These are phyloP conservation scores for Enhydra lutris DNA, from an alignment of 2,113 vertebrate species.

Conservation along the genomic window DNA sequence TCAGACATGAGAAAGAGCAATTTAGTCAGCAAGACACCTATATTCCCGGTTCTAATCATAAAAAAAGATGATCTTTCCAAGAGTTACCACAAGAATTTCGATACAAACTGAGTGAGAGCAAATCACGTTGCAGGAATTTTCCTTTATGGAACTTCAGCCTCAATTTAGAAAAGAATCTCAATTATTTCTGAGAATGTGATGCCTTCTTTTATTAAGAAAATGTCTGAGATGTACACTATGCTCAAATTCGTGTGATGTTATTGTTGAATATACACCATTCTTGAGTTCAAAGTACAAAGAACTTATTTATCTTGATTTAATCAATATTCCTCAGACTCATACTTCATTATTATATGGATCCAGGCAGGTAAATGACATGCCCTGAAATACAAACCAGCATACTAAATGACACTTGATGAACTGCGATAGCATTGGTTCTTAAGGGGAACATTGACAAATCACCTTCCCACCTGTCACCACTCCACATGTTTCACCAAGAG, in stretches of 20 bases:
- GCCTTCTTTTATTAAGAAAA: neutral
- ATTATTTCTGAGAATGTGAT: neutral
- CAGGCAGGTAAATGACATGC: neutral
- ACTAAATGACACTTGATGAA: neutral
- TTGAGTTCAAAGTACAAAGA: neutral
- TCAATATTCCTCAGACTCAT: neutral
- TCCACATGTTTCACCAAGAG: neutral
- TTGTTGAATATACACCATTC: neutral
- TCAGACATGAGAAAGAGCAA: conserved; percentile 71
- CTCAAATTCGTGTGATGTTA: neutral
- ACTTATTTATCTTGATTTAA: conserved; percentile 3
- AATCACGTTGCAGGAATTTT: conserved; percentile 24
- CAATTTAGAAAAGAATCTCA: neutral
- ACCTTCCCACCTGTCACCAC: neutral
- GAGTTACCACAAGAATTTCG: conserved; percentile 35
- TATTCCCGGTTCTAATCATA: conserved; percentile 59
- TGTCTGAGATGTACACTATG: neutral
- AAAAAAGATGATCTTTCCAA: conserved; percentile 50
- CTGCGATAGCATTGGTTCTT: neutral
- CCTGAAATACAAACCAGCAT: neutral
- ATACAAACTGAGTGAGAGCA: neutral
- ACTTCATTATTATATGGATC: neutral
- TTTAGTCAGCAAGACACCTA: conserved; percentile 66
- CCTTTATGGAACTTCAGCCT: neutral
- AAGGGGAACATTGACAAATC: neutral